Evolutionary conservation across 2,113 vertebrate genomes (phyloP).

Genomic region (Nyctereutes procyonoides): DNA sequence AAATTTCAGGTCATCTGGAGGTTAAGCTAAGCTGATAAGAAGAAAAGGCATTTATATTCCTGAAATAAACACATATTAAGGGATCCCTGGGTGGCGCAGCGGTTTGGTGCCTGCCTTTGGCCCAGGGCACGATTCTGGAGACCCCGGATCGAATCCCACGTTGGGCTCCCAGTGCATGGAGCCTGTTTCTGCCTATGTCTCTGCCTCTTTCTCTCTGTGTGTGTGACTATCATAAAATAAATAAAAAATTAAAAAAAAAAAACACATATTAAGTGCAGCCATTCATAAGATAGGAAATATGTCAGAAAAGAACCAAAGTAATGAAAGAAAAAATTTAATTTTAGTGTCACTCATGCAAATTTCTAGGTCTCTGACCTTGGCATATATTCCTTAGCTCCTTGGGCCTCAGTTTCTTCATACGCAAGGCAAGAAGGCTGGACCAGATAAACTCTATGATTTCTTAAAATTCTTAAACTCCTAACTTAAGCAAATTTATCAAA

Average conservation of each 20-base stretch:
- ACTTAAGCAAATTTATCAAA: constrained; percentile 32
- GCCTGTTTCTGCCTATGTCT: too few species aligned
- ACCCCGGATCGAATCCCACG: too few species aligned
- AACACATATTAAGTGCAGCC: background rate
- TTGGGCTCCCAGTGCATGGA: too few species aligned
- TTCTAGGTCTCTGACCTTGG: background rate
- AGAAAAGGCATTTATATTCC: background rate
- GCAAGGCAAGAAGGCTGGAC: background rate
- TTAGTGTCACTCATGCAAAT: background rate
- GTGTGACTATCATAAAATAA: too few species aligned
- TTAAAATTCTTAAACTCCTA: constrained; percentile 35
- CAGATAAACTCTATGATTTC: background rate
- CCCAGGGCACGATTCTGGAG: too few species aligned
- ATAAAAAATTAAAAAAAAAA: too few species aligned
- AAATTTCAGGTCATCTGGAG: constrained; percentile 1
- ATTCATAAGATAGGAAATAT: background rate
- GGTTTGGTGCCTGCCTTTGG: too few species aligned
- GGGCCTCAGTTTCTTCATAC: background rate
- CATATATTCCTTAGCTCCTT: background rate
- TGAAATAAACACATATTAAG: constrained; percentile 6
- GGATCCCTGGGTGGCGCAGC: too few species aligned
- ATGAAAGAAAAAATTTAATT: background rate
- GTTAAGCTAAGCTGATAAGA: constrained; percentile 2
- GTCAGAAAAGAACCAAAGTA: background rate
- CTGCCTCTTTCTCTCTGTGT: too few species aligned